These are phyloP conservation scores for Chorisops tibialis DNA, from an alignment of 2,888 invertebrate genomes.

Conservation along the genomic window DNA sequence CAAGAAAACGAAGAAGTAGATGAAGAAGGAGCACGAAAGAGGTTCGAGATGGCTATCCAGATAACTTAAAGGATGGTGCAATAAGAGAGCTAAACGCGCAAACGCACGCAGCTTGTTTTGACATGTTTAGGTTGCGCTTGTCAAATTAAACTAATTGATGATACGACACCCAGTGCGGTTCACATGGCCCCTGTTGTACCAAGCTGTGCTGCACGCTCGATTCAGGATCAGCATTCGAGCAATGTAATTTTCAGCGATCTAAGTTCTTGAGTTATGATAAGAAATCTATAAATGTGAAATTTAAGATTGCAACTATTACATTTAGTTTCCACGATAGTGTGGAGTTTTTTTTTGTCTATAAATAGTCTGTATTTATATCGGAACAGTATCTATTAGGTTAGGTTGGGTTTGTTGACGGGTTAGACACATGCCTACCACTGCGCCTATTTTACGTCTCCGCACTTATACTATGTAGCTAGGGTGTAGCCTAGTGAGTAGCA, in stretches of 20 bases:
- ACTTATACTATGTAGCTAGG: no score
- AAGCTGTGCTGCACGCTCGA: not conserved
- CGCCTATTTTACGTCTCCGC: no score
- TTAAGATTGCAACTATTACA: not conserved
- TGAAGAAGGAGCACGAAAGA: not conserved
- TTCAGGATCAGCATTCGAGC: not conserved
- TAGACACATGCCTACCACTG: no score
- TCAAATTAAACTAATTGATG: constrained; percentile 55
- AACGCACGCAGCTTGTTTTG: constrained; percentile 50
- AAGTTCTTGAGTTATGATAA: no score
- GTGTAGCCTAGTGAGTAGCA: no score
- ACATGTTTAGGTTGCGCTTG: constrained; percentile 55
- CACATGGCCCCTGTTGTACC: constrained; percentile 42
- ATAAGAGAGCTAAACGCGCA: constrained; percentile 32
- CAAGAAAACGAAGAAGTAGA: constrained; percentile 1
- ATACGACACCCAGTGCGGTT: constrained; percentile 54
- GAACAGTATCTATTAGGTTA: no score
- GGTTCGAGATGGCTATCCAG: constrained; percentile 1
- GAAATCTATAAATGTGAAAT: no score
- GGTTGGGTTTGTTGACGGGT: no score
- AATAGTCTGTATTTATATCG: no score
- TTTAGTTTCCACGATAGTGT: not conserved
- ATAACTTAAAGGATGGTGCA: constrained; percentile 6
- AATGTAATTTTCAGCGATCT: not conserved
- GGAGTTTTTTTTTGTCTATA: not conserved